Base-by-base conservation (phyloP, 1,140 invertebrate genomes). In the Atopsyche davidsoni region DNA sequence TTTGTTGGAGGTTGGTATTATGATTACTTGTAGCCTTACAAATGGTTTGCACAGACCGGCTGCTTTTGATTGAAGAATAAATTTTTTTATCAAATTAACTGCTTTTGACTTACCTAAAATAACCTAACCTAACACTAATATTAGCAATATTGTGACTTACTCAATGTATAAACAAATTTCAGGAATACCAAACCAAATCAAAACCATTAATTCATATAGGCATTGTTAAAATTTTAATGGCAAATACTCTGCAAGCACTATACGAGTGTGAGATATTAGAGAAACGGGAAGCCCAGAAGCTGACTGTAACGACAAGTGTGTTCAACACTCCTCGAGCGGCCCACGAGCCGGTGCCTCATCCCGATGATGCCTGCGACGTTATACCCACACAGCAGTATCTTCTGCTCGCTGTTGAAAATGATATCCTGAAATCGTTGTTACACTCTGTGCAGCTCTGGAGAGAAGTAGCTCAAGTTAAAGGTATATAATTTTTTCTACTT, bases 311-410 rank as follows among this genome's bases (percentile, higher is more conserved):
- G 24, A 3, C 7, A 18, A 38, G 22, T 4, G 13, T 11, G 17
- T 31, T 19, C 41, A 19, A 21, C 3, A 32, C 31, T 6, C 36
- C 25, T 4, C 14, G n/a, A 3, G n/a, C 40, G 10, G n/a, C 24
- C 4, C 46, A 14, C n/a, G 35, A 50, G 24, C 19, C 22, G 11
- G n/a, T 42, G 13, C 10, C 34, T 1, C 51, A 58, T 42, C 56
- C 51, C 1, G 56, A 58, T 17, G 56, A 58, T 28, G 40, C 24
- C 16, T 58, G 56, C 24, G 56, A 58, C 16, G 46, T 58, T 11
- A 18, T 44, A 11, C 51, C 56, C 1, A 48, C 56, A 11, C 56
- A 54, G 21, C 42, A 51, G 32, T 54, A 40, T 10, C 39, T 58
- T 6, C 51, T 13, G 14, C 40, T 58, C 3, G 19, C 36, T 2